Evolutionary conservation across 2,797 vertebrate species (phyloP).

Genomic region (Smutsia gigantea): DNA sequence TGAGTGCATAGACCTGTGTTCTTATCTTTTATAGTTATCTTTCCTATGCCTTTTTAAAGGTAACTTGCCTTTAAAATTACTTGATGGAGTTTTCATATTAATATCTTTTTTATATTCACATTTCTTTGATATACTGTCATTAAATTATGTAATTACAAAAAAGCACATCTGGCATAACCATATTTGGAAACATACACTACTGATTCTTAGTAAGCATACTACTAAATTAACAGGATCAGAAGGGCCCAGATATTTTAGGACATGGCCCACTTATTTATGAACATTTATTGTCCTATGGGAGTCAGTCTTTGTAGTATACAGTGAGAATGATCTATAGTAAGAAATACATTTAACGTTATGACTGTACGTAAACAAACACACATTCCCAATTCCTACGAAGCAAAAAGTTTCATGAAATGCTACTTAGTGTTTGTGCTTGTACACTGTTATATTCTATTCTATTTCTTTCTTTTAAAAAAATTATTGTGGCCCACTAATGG

Average conservation of each 20-base stretch:
- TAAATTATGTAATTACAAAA: neutral
- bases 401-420: neutral
- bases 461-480: neutral
- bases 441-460: neutral
- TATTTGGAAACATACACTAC: neutral
- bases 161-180: neutral
- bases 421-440: neutral
- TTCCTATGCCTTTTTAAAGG: neutral
- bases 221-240: neutral
- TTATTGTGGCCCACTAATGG: neutral
- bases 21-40: neutral
- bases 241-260: neutral
- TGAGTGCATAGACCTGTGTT: conserved; percentile 11
- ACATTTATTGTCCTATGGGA: neutral
- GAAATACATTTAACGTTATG: neutral
- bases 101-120: neutral
- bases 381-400: neutral
- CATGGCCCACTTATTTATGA: neutral
- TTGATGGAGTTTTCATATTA: neutral
- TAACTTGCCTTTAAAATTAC: conserved; percentile 12
- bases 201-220: neutral
- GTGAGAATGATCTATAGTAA: neutral
- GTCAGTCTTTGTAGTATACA: neutral
- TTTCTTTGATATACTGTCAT: neutral
- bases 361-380: neutral